These are phyloP conservation scores for Pollenia angustigena DNA, from an alignment of 2,888 invertebrate genomes.

Conservation along the genomic window DNA sequence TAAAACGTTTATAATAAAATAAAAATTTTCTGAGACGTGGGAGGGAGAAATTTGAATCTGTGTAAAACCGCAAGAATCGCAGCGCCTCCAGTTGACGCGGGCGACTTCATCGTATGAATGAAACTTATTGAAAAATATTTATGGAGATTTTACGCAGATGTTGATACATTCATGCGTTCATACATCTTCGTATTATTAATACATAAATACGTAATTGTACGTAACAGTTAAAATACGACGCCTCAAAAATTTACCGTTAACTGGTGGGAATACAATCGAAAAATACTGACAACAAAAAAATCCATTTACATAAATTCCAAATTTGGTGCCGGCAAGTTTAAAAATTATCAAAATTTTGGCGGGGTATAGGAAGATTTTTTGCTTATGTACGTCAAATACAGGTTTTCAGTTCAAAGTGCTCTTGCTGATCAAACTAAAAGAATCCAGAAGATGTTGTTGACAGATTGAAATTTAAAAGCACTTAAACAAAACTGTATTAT, in stretches of 20 bases:
- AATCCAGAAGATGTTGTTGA: slow-evolving; percentile 21
- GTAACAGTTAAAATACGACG: slow-evolving; percentile 7
- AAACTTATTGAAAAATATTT: slow-evolving; percentile 51
- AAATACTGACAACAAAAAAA: slow-evolving; percentile 13
- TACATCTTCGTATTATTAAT: background rate
- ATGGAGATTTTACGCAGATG: slow-evolving; percentile 59
- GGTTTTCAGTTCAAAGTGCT: slow-evolving; percentile 8
- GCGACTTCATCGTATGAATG: slow-evolving; percentile 18
- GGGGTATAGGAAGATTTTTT: background rate
- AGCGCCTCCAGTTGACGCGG: background rate
- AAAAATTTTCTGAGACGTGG: background rate
- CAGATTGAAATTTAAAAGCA: slow-evolving; percentile 53
- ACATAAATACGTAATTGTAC: slow-evolving; percentile 23
- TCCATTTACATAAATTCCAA: background rate
- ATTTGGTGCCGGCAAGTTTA: slow-evolving; percentile 9
- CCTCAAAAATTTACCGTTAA: slow-evolving; percentile 43
- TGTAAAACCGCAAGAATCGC: background rate
- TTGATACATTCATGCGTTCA: background rate
- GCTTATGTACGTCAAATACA: slow-evolving; percentile 53
- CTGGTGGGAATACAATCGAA: background rate
- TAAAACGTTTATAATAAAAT: background rate
- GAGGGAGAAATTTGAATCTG: background rate
- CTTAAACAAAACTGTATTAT: slow-evolving; percentile 4
- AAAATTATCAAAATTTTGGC: background rate
- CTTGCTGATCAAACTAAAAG: background rate